These are phyloP conservation scores for Pangasianodon hypophthalmus DNA, from an alignment of 2,113 vertebrate genomes.

Conservation along the genomic window DNA sequence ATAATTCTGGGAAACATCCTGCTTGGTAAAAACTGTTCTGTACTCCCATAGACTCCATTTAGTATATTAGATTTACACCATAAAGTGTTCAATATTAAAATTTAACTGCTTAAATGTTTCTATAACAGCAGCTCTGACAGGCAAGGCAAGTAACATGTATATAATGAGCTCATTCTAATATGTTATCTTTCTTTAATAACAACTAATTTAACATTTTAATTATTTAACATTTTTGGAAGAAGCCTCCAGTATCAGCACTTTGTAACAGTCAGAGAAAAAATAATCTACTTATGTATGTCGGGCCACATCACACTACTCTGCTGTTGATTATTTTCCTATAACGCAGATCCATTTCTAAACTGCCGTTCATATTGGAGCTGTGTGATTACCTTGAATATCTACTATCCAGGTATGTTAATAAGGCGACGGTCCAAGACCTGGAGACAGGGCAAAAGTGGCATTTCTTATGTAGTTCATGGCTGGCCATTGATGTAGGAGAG, in stretches of 20 bases:
- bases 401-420: conserved; percentile 85
- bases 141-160: background rate
- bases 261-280: too few relatives aligned
- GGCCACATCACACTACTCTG: background rate
- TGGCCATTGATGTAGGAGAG: conserved; percentile 86
- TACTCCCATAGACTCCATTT: background rate
- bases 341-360: background rate
- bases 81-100: background rate
- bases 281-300: too few relatives aligned
- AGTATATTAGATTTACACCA: background rate
- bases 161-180: background rate
- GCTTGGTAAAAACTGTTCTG: conserved; percentile 76
- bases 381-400: background rate
- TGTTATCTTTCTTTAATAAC: background rate
- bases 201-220: background rate
- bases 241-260: background rate
- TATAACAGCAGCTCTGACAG: background rate
- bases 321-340: background rate
- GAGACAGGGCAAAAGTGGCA: conserved; percentile 84
- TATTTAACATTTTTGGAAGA: background rate
- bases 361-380: background rate
- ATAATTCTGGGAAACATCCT: conserved; percentile 86
- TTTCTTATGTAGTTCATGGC: conserved; percentile 93
- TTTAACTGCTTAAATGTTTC: background rate
- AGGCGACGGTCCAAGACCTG: conserved; percentile 85